Evolutionary conservation across 2,113 vertebrate genomes (phyloP).

Genomic region (Riparia riparia): DNA sequence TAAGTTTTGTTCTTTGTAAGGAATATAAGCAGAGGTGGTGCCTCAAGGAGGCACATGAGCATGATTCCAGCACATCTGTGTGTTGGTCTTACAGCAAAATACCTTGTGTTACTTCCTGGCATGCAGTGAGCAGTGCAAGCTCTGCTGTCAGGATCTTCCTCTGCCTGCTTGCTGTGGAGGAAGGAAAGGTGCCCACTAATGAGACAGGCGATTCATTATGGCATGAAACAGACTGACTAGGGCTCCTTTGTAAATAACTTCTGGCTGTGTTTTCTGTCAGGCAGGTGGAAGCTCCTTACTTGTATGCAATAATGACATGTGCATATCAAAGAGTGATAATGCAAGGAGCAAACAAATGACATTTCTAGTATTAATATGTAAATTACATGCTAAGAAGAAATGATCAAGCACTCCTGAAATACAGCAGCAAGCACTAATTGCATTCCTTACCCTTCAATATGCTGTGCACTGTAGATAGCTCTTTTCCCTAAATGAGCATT

Average conservation of each 20-base stretch:
- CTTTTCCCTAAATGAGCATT: not conserved
- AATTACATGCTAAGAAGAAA: conserved; percentile 17
- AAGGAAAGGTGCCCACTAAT: not conserved
- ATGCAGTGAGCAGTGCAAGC: not conserved
- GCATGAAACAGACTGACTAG: not conserved
- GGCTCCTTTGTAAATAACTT: not conserved
- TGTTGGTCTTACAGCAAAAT: not conserved
- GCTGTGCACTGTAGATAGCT: not conserved
- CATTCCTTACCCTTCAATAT: not conserved
- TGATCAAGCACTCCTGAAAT: not conserved
- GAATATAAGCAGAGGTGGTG: not conserved
- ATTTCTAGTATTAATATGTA: conserved; percentile 30
- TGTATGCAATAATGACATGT: not conserved
- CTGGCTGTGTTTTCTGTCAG: not conserved
- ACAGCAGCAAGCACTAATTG: not conserved
- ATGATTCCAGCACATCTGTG: not conserved
- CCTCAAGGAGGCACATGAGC: not conserved
- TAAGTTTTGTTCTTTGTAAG: not conserved
- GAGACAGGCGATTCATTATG: not conserved
- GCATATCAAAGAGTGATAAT: not conserved
- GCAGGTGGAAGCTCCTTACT: conserved; percentile 1
- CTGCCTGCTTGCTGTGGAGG: not conserved
- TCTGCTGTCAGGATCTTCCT: not conserved
- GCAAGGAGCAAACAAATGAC: conserved; percentile 13
- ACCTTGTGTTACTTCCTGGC: not conserved